phyloP scores from a whole-genome alignment of 2,888 invertebrate genomes.

The Tridacna gigas region DNA sequence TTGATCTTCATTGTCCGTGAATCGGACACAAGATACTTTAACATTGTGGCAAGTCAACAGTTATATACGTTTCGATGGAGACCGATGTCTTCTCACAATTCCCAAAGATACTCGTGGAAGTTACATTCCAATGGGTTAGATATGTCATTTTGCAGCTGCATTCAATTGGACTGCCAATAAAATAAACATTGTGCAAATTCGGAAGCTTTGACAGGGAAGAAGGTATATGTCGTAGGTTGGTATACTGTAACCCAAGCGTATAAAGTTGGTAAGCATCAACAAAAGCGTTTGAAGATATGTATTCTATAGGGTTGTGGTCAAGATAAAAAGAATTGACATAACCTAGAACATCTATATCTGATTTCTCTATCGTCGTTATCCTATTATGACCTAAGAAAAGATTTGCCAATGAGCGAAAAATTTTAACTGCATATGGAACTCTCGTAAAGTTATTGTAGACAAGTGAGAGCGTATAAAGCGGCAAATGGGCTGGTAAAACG shows the following conservation, averaged over 20 bases:
- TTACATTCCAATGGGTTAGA: too few relatives aligned
- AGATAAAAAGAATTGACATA: background rate
- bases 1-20: too few relatives aligned
- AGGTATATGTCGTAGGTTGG: background rate
- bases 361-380: slow-evolving; percentile 2
- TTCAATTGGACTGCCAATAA: background rate
- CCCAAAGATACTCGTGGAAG: too few relatives aligned
- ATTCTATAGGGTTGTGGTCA: background rate
- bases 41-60: too few relatives aligned
- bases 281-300: slow-evolving; percentile 2
- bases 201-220: background rate
- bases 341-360: background rate
- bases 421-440: background rate
- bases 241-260: background rate
- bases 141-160: slow-evolving; percentile 9
- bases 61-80: too few relatives aligned
- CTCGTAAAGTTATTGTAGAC: background rate
- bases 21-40: too few relatives aligned
- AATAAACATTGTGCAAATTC: background rate
- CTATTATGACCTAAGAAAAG: background rate
- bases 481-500: background rate
- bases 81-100: too few relatives aligned
- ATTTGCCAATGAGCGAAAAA: background rate
- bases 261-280: background rate
- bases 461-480: background rate